Percentiles rank a stretch among this genome's conserved stretches.
Conservation (phyloP, 2,888 invertebrate species). For the Stenodema calcarata region DNA sequence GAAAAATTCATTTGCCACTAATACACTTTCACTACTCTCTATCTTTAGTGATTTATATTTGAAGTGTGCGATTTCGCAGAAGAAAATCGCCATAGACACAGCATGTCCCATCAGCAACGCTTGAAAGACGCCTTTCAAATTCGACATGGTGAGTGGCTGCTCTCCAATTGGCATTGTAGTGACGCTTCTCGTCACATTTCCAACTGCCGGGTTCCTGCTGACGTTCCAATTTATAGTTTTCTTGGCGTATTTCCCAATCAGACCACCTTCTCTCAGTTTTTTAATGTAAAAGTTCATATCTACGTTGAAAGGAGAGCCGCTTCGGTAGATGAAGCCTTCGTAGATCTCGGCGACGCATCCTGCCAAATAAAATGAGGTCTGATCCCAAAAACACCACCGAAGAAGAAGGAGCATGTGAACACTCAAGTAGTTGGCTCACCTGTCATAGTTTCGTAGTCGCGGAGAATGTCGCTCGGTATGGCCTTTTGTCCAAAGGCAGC, state of each 20-base stretch:
- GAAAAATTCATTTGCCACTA: background rate
- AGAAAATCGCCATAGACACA: background rate
- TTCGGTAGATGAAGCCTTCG: conserved; percentile 24
- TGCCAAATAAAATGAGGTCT: background rate
- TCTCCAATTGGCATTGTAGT: background rate
- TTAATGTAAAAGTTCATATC: conserved; percentile 15
- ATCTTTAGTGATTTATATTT: background rate
- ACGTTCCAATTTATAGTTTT: background rate
- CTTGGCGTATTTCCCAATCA: background rate
- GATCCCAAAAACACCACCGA: too few species aligned
- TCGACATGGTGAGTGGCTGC: background rate
- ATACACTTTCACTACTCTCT: background rate
- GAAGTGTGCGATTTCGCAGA: background rate
- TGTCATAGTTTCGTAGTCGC: conserved; percentile 11
- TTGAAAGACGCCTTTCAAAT: background rate
- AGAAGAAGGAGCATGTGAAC: too few species aligned
- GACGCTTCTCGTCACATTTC: background rate
- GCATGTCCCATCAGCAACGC: background rate
- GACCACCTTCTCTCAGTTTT: conserved; percentile 2
- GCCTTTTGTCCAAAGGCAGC: background rate
- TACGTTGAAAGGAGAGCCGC: conserved; percentile 20
- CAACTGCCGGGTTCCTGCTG: background rate
- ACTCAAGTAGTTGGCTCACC: too few species aligned
- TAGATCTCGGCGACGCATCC: conserved; percentile 12
- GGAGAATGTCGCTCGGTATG: background rate